Percentiles rank a stretch among this genome's conserved stretches.
Evolutionary conservation across 1,140 invertebrate genomes (phyloP).

Genomic region (Eubasilissa regina): DNA sequence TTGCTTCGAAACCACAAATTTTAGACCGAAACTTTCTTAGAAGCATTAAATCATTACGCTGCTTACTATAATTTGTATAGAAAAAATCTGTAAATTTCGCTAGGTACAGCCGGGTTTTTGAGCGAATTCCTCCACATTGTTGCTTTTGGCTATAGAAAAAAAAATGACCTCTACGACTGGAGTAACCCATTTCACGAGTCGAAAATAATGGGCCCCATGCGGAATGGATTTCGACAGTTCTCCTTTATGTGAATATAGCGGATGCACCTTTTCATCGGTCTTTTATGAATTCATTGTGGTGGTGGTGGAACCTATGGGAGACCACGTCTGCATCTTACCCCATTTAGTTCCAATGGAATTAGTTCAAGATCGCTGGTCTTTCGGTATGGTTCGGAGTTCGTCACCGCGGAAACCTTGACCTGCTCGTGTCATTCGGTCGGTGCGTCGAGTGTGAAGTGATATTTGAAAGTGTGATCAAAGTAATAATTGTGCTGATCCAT

Average conservation of each 20-base stretch:
- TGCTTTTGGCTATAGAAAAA: slow-evolving; percentile 14
- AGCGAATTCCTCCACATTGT: neutral
- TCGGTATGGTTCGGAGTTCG: slow-evolving; percentile 52
- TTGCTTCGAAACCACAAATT: slow-evolving; percentile 44
- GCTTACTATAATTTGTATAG: slow-evolving; percentile 35
- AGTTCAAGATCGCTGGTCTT: slow-evolving; percentile 56
- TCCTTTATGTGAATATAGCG: slow-evolving; percentile 59
- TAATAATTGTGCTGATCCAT: neutral
- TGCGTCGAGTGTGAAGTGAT: neutral
- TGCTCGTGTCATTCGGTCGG: neutral
- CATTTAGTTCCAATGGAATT: slow-evolving; percentile 56
- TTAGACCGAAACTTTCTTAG: slow-evolving; percentile 35
- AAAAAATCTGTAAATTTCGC: slow-evolving; percentile 38
- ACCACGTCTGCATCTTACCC: slow-evolving; percentile 53
- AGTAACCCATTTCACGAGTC: slow-evolving; percentile 59
- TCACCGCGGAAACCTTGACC: slow-evolving; percentile 11
- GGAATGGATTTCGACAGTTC: slow-evolving; percentile 48
- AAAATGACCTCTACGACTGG: slow-evolving; percentile 49
- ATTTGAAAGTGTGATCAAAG: neutral
- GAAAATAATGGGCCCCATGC: slow-evolving; percentile 55
- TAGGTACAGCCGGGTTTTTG: neutral
- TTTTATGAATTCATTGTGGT: slow-evolving; percentile 59
- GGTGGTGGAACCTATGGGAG: slow-evolving; percentile 56
- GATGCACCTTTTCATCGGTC: slow-evolving; percentile 58
- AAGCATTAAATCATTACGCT: slow-evolving; percentile 20